Base-by-base conservation (phyloP, 2,888 invertebrate genomes). In the Gnatocerus cornutus region DNA sequence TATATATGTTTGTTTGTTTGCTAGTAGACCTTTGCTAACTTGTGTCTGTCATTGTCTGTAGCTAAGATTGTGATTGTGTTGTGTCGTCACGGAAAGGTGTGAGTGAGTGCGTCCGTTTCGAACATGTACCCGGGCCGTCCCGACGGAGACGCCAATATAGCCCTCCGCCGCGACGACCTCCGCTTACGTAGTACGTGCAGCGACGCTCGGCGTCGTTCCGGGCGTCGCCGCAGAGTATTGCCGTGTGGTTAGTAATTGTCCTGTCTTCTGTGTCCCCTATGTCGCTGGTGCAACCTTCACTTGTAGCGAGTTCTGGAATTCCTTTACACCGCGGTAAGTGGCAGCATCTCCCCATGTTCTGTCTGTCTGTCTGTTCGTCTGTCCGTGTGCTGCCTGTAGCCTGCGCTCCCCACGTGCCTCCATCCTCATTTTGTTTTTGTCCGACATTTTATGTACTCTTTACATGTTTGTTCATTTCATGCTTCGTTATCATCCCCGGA, bases 281-380 rank as follows among this genome's bases (percentile, higher is more conserved):
- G 90, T 90, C 89, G 89, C 89, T 89, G 89, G 88, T 89, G 84
- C 84, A 84, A 84, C 84, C 82, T 84, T 81, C 83, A 84, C 83
- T 82, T 86, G 92, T 94, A 96, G 96, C 94, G 94, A 94, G 93
- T 96, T 96, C 94, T 96, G 96, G 96, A 96, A 94, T 92, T 95
- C 95, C 92, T 96, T 96, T 93, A 94, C 94, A 91, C 95, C 95
- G 92, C 93, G 96, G 96, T 96, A 96, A 96, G 96, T 96, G 92
- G 90, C 92, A 85, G 85, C 84, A 85, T 84, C 81, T 81, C 83
- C 84, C 85, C 84, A 81, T 84, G 82, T 82, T 77, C 81, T 80
- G 77, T 81, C 81, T 80, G 81, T 81, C 80, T 83, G 82, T 82
- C 81, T 69, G 78, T 79, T 73, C 74, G 77, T 79, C 76, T 83